Evolutionary conservation across 2,113 vertebrate species (phyloP).

Genomic region (Grantiella picta): DNA sequence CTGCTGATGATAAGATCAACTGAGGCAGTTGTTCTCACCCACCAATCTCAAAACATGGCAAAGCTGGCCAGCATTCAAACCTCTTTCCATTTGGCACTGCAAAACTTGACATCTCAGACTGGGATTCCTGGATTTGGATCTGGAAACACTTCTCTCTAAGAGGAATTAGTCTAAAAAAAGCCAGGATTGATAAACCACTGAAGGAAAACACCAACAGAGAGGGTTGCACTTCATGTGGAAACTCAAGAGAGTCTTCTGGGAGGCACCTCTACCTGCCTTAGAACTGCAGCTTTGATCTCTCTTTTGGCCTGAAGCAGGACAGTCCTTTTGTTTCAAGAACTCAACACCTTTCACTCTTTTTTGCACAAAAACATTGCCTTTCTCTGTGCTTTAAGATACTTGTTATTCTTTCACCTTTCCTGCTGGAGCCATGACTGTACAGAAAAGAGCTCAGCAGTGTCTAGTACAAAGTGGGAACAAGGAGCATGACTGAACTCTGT

Average conservation of each 20-base stretch:
- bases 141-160: not conserved
- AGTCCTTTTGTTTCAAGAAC: not conserved
- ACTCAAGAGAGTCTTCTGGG: not conserved
- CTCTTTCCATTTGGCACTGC: accelerated
- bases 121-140: not conserved
- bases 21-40: not conserved
- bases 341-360: not conserved
- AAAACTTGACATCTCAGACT: not conserved
- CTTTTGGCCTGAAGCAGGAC: not conserved
- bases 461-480: not conserved
- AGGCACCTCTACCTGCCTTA: not conserved
- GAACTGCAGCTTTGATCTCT: not conserved
- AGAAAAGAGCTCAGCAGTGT: not conserved
- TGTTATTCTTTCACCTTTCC: not conserved
- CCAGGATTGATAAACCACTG: not conserved
- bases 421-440: not conserved
- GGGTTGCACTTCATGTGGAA: not conserved
- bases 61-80: not conserved
- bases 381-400: not conserved
- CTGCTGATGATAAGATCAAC: not conserved
- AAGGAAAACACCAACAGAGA: not conserved
- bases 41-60: not conserved
- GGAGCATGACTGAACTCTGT: not conserved
- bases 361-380: not conserved
- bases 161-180: not conserved